Percentiles rank a stretch among this genome's conserved stretches.
Evolutionary conservation across 2,113 vertebrate genomes (phyloP).

Genomic region (Gallinago jamesoni): DNA sequence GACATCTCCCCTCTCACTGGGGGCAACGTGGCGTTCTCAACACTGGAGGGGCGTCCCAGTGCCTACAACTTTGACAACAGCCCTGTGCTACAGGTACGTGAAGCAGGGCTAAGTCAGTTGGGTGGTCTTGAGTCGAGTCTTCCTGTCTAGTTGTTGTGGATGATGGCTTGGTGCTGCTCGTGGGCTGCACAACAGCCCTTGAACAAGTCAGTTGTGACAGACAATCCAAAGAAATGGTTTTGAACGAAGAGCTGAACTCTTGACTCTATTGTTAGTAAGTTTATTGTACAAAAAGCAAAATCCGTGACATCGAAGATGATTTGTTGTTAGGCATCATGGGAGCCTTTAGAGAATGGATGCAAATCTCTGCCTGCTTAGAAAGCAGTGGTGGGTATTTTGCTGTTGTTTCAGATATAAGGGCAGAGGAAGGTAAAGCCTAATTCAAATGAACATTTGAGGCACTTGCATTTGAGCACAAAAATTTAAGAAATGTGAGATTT

Average conservation of each 20-base stretch:
- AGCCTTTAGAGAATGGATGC: background rate
- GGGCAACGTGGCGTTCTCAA: slow-evolving; percentile 96
- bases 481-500: background rate
- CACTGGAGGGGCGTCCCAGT: slow-evolving; percentile 91
- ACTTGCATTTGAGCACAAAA: background rate
- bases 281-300: background rate
- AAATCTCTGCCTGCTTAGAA: background rate
- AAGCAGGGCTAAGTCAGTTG: accelerated
- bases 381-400: background rate
- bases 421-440: background rate
- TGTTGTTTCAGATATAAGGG: background rate
- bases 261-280: background rate
- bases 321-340: background rate
- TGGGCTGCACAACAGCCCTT: background rate
- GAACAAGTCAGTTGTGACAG: background rate
- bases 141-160: accelerated
- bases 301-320: accelerated
- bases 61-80: slow-evolving; percentile 97
- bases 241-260: background rate
- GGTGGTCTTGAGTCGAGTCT: background rate
- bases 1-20: slow-evolving; percentile 97
- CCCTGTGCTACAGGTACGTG: slow-evolving; percentile 90
- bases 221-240: background rate
- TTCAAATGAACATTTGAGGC: background rate
- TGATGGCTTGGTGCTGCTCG: accelerated